Evolutionary conservation across 2,797 vertebrate genomes (phyloP).

Genomic region (Galagoides demidoff): DNA sequence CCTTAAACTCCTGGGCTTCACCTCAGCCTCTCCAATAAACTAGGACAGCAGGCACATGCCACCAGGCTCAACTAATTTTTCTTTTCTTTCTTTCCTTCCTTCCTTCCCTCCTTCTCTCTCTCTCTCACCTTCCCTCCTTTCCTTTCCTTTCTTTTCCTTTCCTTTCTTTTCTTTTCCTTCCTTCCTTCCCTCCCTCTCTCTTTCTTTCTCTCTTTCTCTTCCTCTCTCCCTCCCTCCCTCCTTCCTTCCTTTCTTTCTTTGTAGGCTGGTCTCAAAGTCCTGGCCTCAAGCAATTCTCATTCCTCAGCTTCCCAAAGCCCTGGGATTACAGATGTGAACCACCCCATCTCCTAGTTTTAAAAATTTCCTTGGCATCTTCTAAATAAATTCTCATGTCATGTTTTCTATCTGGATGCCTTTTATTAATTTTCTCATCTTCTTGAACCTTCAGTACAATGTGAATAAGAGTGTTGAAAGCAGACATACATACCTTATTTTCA

Average conservation of each 20-base stretch:
- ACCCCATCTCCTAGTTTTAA: background rate
- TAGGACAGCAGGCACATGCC: background rate
- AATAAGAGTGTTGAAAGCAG: background rate
- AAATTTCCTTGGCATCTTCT: constrained; percentile 1
- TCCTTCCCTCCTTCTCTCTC: background rate
- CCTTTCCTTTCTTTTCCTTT: background rate
- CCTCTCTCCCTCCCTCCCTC: background rate
- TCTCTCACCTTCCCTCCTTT: too few relatives aligned
- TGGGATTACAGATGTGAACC: background rate
- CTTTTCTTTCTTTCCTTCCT: background rate
- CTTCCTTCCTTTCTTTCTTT: background rate
- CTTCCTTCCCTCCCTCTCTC: background rate
- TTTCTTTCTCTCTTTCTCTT: background rate
- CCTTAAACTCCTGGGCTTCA: background rate
- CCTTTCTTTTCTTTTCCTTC: too few relatives aligned
- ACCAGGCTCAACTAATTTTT: background rate
- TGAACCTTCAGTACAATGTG: background rate
- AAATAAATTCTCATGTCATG: background rate
- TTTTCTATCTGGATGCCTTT: background rate
- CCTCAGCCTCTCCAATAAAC: background rate
- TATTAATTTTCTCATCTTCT: constrained; percentile 4
- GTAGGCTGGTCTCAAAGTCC: background rate
- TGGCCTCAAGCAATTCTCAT: background rate
- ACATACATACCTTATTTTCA: background rate
- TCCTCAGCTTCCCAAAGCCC: background rate